Base-by-base conservation (phyloP, 2,113 vertebrate species). In the Halichoerus grypus region DNA sequence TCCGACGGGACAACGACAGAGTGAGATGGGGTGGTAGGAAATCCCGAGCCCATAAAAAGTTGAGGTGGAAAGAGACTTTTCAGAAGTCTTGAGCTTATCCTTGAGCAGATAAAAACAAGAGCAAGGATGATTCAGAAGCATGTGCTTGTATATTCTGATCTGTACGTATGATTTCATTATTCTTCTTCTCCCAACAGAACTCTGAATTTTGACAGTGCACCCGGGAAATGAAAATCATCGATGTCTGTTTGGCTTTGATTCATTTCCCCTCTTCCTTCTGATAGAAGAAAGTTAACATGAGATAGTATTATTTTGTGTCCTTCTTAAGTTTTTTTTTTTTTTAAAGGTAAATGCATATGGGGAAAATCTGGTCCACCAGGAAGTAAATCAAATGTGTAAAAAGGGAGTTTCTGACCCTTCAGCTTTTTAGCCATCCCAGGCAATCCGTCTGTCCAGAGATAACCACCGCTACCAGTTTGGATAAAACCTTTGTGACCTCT, bases 291-390 rank as follows among this genome's bases (percentile, higher is more conserved):
- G 24, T 21, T 33, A 10, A 91, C 22, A 65, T 61, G 5, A 83
- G 83, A 67, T 53, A 51, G 5, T 28, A 76, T 93, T 95, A 69
- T 36, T 86, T 65, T 82, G n/a, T 65, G 9, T 88, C 31, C 24
- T 55, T 69, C 16, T 90, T 61, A 76, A 14, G 7, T 91, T 96
- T 65, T 31, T 39, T 90, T 95, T 72, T 63, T 72, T 85, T 84
- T 67, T 36, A 61, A 84, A 82, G 42, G 39, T n/a, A 81, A 76
- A 90, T 31, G 49, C 28, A 63, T 11, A 15, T 46, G 3, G 31
- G 46, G 26, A 76, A 74, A 90, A 76, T 31, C 1, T 65, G 10
- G 12, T 33, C 61, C 24, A 42, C 24, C 28, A 51, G 31, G 19
- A 39, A 88, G 36, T 24, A 2, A 33, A 39, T 33, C n/a, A 71